phyloP scores from a whole-genome alignment of 1,140 invertebrate species.

The Rhopalosiphum maidis region DNA sequence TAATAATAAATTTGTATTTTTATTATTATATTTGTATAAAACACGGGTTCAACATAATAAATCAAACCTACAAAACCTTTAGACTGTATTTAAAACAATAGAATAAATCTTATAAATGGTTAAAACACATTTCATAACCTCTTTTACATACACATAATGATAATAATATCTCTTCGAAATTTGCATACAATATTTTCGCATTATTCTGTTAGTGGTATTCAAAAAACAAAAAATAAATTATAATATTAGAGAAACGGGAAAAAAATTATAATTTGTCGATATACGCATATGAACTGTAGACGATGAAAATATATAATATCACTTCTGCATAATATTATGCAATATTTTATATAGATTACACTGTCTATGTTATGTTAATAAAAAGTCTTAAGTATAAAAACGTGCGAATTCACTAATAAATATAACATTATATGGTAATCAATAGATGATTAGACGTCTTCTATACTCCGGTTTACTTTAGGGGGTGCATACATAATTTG shows the following conservation, averaged over 20 bases:
- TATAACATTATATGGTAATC: background rate
- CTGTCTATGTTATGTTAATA: background rate
- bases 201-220: background rate
- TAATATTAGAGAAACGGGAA: background rate
- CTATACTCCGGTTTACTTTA: background rate
- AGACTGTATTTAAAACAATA: conserved; percentile 46
- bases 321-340: background rate
- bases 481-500: background rate
- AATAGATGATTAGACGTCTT: background rate
- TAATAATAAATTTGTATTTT: conserved; percentile 29
- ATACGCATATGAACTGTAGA: background rate
- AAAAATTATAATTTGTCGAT: conserved; percentile 23
- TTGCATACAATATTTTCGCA: conserved; percentile 43
- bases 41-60: conserved; percentile 33
- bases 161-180: conserved; percentile 37
- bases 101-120: conserved; percentile 52
- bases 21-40: conserved; percentile 33
- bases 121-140: conserved; percentile 44
- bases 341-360: background rate
- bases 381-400: background rate
- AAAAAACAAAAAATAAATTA: conserved; percentile 9
- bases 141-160: conserved; percentile 41
- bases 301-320: background rate
- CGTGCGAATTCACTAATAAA: background rate
- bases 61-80: conserved; percentile 46